phyloP scores from a whole-genome alignment of 2,888 invertebrate genomes.

The Dinocampus coccinellae region DNA sequence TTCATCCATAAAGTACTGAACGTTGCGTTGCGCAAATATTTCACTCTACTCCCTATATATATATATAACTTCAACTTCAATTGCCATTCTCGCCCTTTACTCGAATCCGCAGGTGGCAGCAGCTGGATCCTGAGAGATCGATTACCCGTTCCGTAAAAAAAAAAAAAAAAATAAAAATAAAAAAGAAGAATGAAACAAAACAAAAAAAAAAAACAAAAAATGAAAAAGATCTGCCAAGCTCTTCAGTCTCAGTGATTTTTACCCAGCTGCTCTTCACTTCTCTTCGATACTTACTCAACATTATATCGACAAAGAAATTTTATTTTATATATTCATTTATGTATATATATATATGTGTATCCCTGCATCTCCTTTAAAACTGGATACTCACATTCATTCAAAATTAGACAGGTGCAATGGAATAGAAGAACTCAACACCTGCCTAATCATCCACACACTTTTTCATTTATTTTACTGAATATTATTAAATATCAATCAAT shows the following conservation, averaged over 20 bases:
- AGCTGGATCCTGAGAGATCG: slow-evolving; percentile 40
- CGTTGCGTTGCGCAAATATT: not conserved
- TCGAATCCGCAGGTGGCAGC: slow-evolving; percentile 43
- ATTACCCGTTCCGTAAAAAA: slow-evolving; percentile 34
- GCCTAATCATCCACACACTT: slow-evolving; percentile 47
- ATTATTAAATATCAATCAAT: slow-evolving; percentile 13
- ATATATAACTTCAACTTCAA: not conserved
- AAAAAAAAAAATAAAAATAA: not conserved
- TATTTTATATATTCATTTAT: not conserved
- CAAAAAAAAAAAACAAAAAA: not conserved
- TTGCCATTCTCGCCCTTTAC: slow-evolving; percentile 21
- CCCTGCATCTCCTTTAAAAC: not conserved
- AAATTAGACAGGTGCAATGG: slow-evolving; percentile 24
- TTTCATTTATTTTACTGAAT: not conserved
- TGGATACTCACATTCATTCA: not conserved
- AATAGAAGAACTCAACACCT: slow-evolving; percentile 38
- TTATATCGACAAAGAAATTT: not conserved
- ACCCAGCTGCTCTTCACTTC: slow-evolving; percentile 26
- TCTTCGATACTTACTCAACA: slow-evolving; percentile 21
- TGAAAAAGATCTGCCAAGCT: slow-evolving; percentile 11
- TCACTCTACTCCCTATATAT: not conserved
- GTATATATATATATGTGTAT: not conserved
- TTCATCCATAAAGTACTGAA: too few relatives aligned
- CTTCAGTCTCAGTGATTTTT: slow-evolving; percentile 40
- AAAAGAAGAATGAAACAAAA: not conserved